These are phyloP conservation scores for Psococerastis gibbosa DNA, from an alignment of 2,888 invertebrate species.

Conservation along the genomic window DNA sequence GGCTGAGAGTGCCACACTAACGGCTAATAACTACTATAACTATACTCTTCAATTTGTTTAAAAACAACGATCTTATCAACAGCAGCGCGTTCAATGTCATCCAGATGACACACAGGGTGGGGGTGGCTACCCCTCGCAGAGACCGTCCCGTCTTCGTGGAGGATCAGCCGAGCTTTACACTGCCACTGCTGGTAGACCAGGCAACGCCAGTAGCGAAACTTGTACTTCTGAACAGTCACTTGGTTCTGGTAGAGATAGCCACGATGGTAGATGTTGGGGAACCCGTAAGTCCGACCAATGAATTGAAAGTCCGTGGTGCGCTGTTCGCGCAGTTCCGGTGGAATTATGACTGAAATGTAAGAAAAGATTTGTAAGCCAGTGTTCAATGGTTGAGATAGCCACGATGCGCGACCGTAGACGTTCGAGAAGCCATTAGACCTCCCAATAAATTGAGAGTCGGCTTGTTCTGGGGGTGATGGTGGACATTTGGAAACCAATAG, in stretches of 20 bases:
- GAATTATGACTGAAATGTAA: too few species aligned
- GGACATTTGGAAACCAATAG: too few species aligned
- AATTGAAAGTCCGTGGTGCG: conserved; percentile 3
- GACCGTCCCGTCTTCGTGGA: neutral
- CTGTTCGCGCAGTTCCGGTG: too few species aligned
- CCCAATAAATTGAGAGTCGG: too few species aligned
- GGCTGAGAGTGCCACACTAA: too few species aligned
- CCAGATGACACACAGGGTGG: neutral
- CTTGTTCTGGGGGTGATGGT: too few species aligned
- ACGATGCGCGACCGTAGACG: too few species aligned
- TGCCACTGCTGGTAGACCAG: neutral
- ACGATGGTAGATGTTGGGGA: neutral
- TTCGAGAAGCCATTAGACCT: too few species aligned
- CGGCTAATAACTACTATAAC: neutral
- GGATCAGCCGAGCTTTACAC: neutral
- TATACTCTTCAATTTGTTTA: neutral
- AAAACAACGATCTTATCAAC: neutral
- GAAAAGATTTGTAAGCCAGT: too few species aligned
- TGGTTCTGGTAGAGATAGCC: conserved; percentile 1
- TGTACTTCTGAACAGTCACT: neutral
- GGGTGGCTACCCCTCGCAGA: neutral
- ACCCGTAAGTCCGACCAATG: neutral
- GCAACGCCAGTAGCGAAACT: conserved; percentile 1
- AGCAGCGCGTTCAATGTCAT: too few species aligned
- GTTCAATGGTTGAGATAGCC: too few species aligned